phyloP scores from a whole-genome alignment of 37 sponge, comb jelly and placozoan species.

The Aplysina aerophoba region DNA sequence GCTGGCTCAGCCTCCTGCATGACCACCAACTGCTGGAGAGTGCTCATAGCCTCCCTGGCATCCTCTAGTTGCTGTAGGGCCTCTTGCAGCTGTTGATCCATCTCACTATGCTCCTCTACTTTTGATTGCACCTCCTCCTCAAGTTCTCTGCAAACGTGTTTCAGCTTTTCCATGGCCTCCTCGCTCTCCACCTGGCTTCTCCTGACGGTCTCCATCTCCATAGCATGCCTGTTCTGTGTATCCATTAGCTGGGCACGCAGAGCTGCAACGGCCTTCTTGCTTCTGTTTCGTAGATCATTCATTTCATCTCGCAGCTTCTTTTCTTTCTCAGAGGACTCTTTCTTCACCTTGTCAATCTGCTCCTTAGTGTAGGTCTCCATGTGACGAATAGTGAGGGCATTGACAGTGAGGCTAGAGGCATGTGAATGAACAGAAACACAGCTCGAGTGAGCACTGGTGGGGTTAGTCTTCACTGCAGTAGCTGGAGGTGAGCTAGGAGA shows the following conservation, averaged over 20 bases:
- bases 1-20: not conserved
- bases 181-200: not conserved
- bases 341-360: constrained; percentile 26
- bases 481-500: no score
- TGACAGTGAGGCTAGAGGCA: not conserved
- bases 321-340: constrained; percentile 12
- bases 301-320: constrained; percentile 40
- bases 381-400: constrained; percentile 4
- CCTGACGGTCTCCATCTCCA: constrained; percentile 8
- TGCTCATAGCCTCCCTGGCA: not conserved
- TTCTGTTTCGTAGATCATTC: constrained; percentile 40
- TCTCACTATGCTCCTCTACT: constrained; percentile 1
- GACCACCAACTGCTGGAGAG: not conserved
- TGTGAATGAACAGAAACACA: no score
- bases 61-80: not conserved
- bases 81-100: not conserved
- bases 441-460: no score
- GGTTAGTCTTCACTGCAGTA: no score
- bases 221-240: constrained; percentile 28
- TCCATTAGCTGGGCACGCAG: constrained; percentile 46
- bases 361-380: constrained; percentile 29
- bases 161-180: not conserved
- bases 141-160: not conserved
- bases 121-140: not conserved
- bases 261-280: constrained; percentile 31